phyloP scores from a whole-genome alignment of 2,888 invertebrate genomes.

The Trichopoda pennipes region DNA sequence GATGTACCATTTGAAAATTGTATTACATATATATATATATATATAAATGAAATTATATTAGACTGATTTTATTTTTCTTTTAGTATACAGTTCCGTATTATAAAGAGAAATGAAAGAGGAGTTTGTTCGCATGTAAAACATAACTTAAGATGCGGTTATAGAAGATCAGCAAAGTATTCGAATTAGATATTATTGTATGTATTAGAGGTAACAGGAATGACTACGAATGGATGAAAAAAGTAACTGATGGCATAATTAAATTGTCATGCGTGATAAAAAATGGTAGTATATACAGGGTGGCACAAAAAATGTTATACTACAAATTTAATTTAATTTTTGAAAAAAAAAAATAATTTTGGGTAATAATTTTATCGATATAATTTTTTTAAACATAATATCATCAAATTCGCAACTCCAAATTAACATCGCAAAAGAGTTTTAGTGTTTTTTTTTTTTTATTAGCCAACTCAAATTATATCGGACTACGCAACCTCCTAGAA shows the following conservation, averaged over 20 bases:
- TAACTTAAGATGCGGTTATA: not conserved
- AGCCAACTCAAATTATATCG: no score
- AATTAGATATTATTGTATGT: not conserved
- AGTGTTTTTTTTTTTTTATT: no score
- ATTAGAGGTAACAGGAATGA: conserved; percentile 28
- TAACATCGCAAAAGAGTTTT: no score
- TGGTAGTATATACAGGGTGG: not conserved
- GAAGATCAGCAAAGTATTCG: not conserved
- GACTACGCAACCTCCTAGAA: not conserved
- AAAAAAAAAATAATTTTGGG: no score
- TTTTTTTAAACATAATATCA: no score
- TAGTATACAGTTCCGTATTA: conserved; percentile 20
- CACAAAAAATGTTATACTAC: no score
- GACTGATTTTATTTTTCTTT: conserved; percentile 34
- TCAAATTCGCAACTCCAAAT: no score
- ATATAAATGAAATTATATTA: conserved; percentile 54
- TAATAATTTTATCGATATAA: no score
- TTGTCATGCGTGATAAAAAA: conserved; percentile 56
- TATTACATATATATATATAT: conserved; percentile 61
- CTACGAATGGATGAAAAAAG: conserved; percentile 12
- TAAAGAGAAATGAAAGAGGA: conserved; percentile 4
- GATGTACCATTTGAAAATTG: conserved; percentile 56
- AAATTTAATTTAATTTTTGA: no score
- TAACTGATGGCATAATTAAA: conserved; percentile 65
- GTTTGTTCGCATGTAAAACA: not conserved